Evolutionary conservation across 2,113 vertebrate genomes (phyloP).

Genomic region (Bufo gargarizans): DNA sequence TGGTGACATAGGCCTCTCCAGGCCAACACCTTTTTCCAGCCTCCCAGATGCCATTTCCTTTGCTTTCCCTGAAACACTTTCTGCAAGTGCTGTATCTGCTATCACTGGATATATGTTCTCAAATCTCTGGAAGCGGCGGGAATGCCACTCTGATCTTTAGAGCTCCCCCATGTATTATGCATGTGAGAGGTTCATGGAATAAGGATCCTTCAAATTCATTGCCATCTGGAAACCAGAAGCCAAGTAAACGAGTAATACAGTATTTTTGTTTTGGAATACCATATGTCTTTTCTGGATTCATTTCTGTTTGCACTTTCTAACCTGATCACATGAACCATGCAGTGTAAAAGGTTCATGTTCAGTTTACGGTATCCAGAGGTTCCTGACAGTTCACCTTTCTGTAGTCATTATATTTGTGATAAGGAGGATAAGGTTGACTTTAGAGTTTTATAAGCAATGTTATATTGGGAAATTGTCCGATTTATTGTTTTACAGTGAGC

Average conservation of each 20-base stretch:
- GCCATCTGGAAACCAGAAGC: slow-evolving; percentile 37
- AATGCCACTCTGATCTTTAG: slow-evolving; percentile 33
- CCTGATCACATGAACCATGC: neutral
- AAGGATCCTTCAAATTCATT: slow-evolving; percentile 20
- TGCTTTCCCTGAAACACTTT: slow-evolving; percentile 4
- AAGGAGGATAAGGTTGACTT: neutral
- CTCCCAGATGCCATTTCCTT: slow-evolving; percentile 37
- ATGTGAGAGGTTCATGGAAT: slow-evolving; percentile 18
- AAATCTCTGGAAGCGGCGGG: slow-evolving; percentile 45
- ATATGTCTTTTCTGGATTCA: neutral
- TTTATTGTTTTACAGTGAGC: too few relatives aligned
- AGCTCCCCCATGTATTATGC: slow-evolving; percentile 48
- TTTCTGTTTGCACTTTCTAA: neutral
- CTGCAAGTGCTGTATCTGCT: slow-evolving; percentile 21
- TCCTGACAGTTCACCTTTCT: neutral
- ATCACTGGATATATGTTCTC: slow-evolving; percentile 55
- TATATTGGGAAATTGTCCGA: neutral
- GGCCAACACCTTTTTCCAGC: slow-evolving; percentile 38
- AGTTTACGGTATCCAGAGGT: neutral
- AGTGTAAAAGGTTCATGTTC: neutral
- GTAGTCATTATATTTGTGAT: neutral
- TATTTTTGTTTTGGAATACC: slow-evolving; percentile 1
- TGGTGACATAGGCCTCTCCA: slow-evolving; percentile 46
- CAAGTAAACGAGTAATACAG: slow-evolving; percentile 4
- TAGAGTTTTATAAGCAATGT: neutral